Evolutionary conservation across 1,140 invertebrate genomes (phyloP).

Genomic region (Brachionus rubens): DNA sequence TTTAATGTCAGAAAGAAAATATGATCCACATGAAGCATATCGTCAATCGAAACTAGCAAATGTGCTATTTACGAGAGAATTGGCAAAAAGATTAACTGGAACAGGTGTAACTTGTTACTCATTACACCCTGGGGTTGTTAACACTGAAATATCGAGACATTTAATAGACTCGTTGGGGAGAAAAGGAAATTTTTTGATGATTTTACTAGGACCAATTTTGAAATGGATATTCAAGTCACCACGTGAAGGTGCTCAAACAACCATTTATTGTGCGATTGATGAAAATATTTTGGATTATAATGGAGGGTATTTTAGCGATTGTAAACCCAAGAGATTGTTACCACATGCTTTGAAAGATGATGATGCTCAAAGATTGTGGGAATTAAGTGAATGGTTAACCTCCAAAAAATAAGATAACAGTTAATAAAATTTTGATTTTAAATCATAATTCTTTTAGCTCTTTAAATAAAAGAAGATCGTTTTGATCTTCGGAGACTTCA

Average conservation of each 20-base stretch:
- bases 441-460: too few relatives aligned
- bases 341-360: background rate
- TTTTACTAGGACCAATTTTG: background rate
- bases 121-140: constrained; percentile 55
- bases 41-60: constrained; percentile 51
- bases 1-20: too few relatives aligned
- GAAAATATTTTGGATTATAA: constrained; percentile 66
- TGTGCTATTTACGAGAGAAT: constrained; percentile 50
- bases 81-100: constrained; percentile 48
- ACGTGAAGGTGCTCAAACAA: constrained; percentile 71
- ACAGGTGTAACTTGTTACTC: constrained; percentile 56
- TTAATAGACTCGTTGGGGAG: background rate
- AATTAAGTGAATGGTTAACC: background rate
- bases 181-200: background rate
- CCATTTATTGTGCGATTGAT: constrained; percentile 72
- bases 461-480: too few relatives aligned
- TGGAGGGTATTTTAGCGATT: background rate
- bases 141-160: background rate
- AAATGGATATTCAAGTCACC: background rate
- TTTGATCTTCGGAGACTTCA: too few relatives aligned
- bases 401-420: background rate
- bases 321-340: background rate
- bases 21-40: background rate
- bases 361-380: background rate
- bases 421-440: too few relatives aligned